Conservation (phyloP, 2,113 vertebrate genomes). For the Pimephales promelas region DNA sequence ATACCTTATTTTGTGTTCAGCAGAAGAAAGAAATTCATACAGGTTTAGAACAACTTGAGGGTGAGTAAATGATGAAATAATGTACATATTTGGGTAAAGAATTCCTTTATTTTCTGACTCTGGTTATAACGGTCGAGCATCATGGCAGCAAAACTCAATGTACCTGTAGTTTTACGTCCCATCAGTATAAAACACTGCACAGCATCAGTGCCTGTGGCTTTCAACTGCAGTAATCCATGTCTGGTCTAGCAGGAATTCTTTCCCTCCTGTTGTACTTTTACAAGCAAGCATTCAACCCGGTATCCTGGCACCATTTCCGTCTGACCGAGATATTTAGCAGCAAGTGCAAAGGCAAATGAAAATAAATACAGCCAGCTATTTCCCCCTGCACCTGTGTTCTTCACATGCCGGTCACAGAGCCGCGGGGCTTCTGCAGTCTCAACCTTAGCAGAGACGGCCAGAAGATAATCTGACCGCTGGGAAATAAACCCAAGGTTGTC, state of each 20-base stretch:
- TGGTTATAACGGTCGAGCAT: background rate
- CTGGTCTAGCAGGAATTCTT: conserved; percentile 12
- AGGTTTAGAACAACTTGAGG: no score
- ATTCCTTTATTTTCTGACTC: background rate
- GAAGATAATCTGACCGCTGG: conserved; percentile 59
- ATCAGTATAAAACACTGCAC: background rate
- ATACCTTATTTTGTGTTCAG: no score
- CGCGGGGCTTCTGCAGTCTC: conserved; percentile 20
- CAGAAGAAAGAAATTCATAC: no score
- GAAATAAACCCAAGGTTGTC: conserved; percentile 58
- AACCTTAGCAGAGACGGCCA: conserved; percentile 30
- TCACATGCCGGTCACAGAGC: conserved; percentile 31
- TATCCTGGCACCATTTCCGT: conserved; percentile 8
- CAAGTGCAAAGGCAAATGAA: conserved; percentile 50
- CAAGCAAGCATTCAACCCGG: conserved; percentile 9
- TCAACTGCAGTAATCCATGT: background rate
- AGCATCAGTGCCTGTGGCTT: conserved; percentile 9
- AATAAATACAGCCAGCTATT: conserved; percentile 53
- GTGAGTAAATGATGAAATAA: no score
- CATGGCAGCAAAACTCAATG: background rate
- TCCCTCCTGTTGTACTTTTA: conserved; percentile 1
- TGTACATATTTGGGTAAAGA: background rate
- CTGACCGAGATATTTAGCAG: conserved; percentile 28
- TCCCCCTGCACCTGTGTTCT: conserved; percentile 43
- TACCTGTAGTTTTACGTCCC: background rate